Base-by-base conservation (phyloP, 2,797 vertebrate genomes). In the Ispidina picta region DNA sequence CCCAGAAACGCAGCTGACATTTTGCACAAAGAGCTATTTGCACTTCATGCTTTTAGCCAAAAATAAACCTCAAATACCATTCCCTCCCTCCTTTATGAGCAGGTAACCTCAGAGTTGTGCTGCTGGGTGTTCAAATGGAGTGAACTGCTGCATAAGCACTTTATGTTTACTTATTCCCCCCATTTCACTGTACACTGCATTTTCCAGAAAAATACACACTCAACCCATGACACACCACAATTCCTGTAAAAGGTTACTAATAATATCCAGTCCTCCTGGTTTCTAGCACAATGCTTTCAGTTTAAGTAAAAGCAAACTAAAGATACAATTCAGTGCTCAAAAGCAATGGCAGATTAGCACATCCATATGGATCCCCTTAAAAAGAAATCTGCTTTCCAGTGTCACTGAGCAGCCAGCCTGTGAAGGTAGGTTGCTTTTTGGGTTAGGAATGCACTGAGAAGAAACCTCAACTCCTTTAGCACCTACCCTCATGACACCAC, bases 181-280 rank as follows among this genome's bases (percentile, higher is more conserved):
- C 63, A 33, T 90, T 93, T 91, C 68, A 64, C 86, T 39, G 66
- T 26, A 52, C 7, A 31, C 33, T 69, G 83, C 73, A 41, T 83
- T 92, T 93, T 95, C 75, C 60, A 92, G 65, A 94, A 90, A 89
- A 94, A 85, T 63, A 77, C 19, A 51, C 14, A 31, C 84, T 83
- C 91, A 74, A 80, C 58, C 64, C 75, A 80, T 72, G 88, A 92
- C 88, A 90, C 75, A 87, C 48, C 43, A 78, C 51, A 12, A 75
- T 83, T 92, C 62, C 86, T 85, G 82, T 90, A 75, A 95, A 74
- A 94, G 25, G 66, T 92, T 93, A 65, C 92, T 95, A 93, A 95
- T 87, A 87, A 89, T 85, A 93, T 35, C 55, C 90, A 93, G 86
- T 81, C 4, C 72, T 89, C n/a, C 82, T 66, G 37, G 51, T 65